Evolutionary conservation across 1,140 invertebrate species (phyloP).

Genomic region (Zaprionus inermis): DNA sequence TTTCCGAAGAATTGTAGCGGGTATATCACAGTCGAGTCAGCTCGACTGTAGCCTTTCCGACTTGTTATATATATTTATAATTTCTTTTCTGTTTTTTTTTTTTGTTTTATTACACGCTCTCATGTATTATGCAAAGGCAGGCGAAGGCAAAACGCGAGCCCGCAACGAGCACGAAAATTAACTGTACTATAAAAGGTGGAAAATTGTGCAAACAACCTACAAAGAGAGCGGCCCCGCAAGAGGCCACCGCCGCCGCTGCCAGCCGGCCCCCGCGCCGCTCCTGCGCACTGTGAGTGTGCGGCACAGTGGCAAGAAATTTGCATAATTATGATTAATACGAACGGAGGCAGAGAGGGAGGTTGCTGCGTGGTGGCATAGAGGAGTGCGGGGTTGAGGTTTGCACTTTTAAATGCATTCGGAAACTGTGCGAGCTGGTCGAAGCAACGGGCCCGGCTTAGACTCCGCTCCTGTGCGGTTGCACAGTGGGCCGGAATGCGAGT

Average conservation of each 20-base stretch:
- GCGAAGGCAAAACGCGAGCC: conserved; percentile 33
- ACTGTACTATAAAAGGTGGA: conserved; percentile 83
- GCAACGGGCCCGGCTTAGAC: not conserved
- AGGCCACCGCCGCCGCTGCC: not conserved
- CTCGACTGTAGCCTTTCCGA: too few relatives aligned
- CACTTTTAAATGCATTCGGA: conserved; percentile 51
- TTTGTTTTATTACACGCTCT: conserved; percentile 38
- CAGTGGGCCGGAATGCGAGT: not conserved
- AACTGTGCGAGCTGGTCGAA: conserved; percentile 19
- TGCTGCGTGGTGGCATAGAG: too few relatives aligned
- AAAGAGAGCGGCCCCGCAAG: conserved; percentile 21
- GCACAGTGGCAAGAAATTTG: conserved; percentile 63
- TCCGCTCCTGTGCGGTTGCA: not conserved
- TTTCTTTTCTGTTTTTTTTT: conserved; percentile 14
- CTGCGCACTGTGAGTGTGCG: conserved; percentile 4
- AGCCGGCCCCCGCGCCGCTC: not conserved
- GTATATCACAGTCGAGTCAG: too few relatives aligned
- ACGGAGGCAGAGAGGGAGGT: not conserved
- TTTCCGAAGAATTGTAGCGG: too few relatives aligned
- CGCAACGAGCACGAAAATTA: conserved; percentile 79
- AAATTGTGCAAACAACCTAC: conserved; percentile 83
- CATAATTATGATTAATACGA: conserved; percentile 82
- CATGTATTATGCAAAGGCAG: conserved; percentile 51
- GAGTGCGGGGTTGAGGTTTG: not conserved
- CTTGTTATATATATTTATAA: conserved; percentile 21